Conservation (phyloP, 92 coral and sea anemone genomes). For the Zoanthus sociatus region DNA sequence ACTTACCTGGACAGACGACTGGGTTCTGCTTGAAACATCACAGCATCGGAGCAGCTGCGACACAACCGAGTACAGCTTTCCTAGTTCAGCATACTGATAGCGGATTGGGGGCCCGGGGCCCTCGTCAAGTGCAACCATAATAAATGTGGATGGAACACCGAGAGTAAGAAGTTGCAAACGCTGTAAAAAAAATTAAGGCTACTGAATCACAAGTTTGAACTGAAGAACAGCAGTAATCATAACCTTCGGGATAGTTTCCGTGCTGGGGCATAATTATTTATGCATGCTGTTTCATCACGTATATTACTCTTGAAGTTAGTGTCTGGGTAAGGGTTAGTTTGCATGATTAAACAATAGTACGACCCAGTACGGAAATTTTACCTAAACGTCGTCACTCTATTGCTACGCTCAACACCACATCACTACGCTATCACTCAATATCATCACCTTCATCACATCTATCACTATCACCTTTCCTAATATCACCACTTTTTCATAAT, state of each 20-base stretch:
- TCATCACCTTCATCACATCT: not conserved
- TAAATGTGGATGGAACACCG: slow-evolving; percentile 93
- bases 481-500: not conserved
- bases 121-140: slow-evolving; percentile 95
- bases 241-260: too few relatives aligned
- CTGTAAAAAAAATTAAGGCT: slow-evolving; percentile 51
- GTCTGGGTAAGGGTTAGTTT: too few relatives aligned
- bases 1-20: slow-evolving; percentile 80
- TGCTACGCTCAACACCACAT: not conserved
- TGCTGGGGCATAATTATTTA: too few relatives aligned
- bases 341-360: too few relatives aligned
- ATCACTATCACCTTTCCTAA: not conserved
- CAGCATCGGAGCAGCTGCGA: slow-evolving; percentile 92
- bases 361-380: too few relatives aligned
- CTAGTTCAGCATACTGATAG: slow-evolving; percentile 95
- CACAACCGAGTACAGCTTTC: slow-evolving; percentile 96
- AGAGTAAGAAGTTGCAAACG: slow-evolving; percentile 83
- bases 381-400: not conserved
- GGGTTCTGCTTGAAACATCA: slow-evolving; percentile 90
- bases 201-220: not conserved
- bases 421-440: not conserved
- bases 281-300: too few relatives aligned
- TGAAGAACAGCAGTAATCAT: not conserved
- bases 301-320: too few relatives aligned
- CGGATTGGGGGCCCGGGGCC: slow-evolving; percentile 99